A percentile compares a stretch with the other conserved stretches of the same genome.
phyloP scores from a whole-genome alignment of 2,888 invertebrate genomes.

The Lasius platythorax region DNA sequence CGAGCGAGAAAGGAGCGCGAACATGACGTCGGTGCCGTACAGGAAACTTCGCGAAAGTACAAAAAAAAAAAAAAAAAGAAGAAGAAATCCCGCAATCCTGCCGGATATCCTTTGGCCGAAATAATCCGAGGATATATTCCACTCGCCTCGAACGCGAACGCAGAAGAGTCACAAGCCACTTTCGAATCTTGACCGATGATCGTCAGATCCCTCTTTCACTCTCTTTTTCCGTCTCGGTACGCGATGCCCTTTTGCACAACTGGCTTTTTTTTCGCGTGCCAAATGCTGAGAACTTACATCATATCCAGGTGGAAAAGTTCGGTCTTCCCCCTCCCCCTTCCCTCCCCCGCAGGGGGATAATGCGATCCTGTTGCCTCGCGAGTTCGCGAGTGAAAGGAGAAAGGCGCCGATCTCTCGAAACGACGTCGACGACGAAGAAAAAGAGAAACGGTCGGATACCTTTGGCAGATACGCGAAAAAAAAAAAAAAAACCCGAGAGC shows the following conservation, averaged over 20 bases:
- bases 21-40: not conserved
- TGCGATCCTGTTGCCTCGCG: constrained; percentile 51
- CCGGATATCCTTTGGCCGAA: constrained; percentile 11
- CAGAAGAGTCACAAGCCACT: constrained; percentile 62
- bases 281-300: constrained; percentile 73
- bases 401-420: constrained; percentile 78
- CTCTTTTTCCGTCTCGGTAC: constrained; percentile 59
- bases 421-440: constrained; percentile 60
- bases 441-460: constrained; percentile 61
- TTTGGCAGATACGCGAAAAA: constrained; percentile 55
- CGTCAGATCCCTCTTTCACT: constrained; percentile 63
- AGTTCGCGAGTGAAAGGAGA: constrained; percentile 83
- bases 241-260: constrained; percentile 66
- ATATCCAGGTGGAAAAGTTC: constrained; percentile 71
- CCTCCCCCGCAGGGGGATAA: constrained; percentile 1
- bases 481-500: constrained; percentile 32
- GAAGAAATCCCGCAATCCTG: not conserved
- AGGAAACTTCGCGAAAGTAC: not conserved
- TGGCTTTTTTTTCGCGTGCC: constrained; percentile 48
- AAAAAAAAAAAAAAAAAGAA: not conserved
- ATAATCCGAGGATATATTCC: constrained; percentile 21
- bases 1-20: constrained; percentile 16
- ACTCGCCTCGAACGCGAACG: constrained; percentile 21
- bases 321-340: constrained; percentile 42
- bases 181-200: constrained; percentile 80